These are phyloP conservation scores for Chionoecetes opilio DNA, from an alignment of 1,140 invertebrate species.

Conservation along the genomic window DNA sequence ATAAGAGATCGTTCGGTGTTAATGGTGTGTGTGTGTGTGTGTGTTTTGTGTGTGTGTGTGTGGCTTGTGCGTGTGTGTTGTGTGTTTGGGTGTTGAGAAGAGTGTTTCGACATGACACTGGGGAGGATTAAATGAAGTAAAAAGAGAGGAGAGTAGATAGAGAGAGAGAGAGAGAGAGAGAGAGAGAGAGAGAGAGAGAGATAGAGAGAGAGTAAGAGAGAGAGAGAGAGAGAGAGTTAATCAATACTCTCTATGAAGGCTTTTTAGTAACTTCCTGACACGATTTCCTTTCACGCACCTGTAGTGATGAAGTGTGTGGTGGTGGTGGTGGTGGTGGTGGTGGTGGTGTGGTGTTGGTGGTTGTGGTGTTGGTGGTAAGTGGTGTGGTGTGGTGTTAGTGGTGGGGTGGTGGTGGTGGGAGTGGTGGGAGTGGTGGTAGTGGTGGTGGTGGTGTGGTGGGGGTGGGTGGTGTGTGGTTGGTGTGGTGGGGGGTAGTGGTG, in stretches of 20 bases:
- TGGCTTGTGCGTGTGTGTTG: no score
- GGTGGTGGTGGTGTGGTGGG: no score
- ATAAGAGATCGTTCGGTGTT: no score
- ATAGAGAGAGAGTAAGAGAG: neutral
- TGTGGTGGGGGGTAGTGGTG: no score
- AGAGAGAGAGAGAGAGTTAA: conserved; percentile 3
- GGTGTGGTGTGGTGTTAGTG: no score
- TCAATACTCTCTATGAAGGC: conserved; percentile 66
- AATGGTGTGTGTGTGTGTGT: no score
- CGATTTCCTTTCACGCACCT: conserved; percentile 24
- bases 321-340: conserved; percentile 36
- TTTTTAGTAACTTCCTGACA: conserved; percentile 65
- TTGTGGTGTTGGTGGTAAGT: neutral
- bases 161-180: conserved; percentile 49
- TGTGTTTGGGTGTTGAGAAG: no score
- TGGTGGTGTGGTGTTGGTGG: no score
- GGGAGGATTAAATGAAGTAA: neutral
- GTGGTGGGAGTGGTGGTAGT: no score
- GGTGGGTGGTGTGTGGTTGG: no score
- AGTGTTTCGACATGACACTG: neutral
- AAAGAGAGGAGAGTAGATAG: conserved; percentile 35
- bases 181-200: neutral
- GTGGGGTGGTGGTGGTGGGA: no score
- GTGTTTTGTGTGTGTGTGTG: no score
- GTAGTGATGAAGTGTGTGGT: conserved; percentile 16